Percentiles rank a stretch among this genome's conserved stretches.
phyloP scores from a whole-genome alignment of 1,140 invertebrate genomes.

The Caenorhabditis briggsae region DNA sequence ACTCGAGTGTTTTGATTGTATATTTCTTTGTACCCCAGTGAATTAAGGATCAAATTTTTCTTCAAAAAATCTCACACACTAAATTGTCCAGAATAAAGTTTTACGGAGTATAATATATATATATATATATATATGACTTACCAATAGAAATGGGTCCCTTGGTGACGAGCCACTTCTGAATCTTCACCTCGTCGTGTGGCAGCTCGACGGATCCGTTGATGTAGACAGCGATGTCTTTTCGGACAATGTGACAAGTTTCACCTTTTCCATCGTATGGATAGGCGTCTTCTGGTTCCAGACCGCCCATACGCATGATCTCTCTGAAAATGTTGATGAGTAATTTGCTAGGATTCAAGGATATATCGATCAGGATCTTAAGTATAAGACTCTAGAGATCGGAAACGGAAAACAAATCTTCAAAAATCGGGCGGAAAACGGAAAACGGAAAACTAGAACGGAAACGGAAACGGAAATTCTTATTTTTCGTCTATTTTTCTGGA shows the following conservation, averaged over 20 bases:
- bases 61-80: too few species aligned
- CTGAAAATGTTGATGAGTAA: constrained; percentile 69
- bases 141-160: constrained; percentile 96
- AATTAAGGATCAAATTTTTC: neutral
- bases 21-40: neutral
- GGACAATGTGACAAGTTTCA: constrained; percentile 70
- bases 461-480: too few species aligned
- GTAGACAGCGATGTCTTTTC: constrained; percentile 81
- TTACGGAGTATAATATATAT: too few species aligned
- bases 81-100: neutral
- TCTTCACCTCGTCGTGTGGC: constrained; percentile 88
- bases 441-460: too few species aligned
- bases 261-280: constrained; percentile 89
- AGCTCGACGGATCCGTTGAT: constrained; percentile 89
- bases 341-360: neutral
- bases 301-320: constrained; percentile 81
- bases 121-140: too few species aligned
- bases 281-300: constrained; percentile 89
- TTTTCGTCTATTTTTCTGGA: too few species aligned
- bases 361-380: too few species aligned
- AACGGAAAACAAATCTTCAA: too few species aligned
- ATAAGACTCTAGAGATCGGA: too few species aligned
- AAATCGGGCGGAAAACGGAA: too few species aligned
- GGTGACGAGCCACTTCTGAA: constrained; percentile 90
- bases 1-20: constrained; percentile 35